Evolutionary conservation across 2,888 invertebrate species (phyloP), one percentile per base, ranked within the genome.

Genomic region (Auanema sp.): DNA sequence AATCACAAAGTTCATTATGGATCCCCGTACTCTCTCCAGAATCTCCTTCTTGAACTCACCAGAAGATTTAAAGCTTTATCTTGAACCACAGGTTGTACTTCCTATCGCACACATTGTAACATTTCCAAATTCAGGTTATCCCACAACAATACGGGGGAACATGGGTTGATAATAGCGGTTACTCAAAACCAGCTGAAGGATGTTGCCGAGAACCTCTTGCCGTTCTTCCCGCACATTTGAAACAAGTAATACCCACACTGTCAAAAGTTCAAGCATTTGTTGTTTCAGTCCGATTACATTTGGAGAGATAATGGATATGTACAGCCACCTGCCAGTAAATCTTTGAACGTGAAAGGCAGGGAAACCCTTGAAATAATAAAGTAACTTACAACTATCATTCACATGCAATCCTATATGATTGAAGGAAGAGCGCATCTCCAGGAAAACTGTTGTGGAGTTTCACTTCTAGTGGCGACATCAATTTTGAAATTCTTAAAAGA

Each of bases 401-500:
- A 16, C 10, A 33, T n/a, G 16, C 6, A 55, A 55, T n/a, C 50
- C 14, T 11, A 14, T 33, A 8, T 66, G 71, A 55, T 57, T n/a
- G n/a, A n/a, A 73, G 76, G 47, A 73, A 75, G 49, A 62, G 72
- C 21, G 58, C 67, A 1, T 60, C 64, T 21, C 57, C 62, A 2
- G 71, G 77, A 24, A 68, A 75, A 47, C 69, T 79, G 24, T 52
- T 77, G 50, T 79, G 79, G 79, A 69, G 66, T 61, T 80, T 79
- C 66, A 77, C 77, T 25, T 55, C 75, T 14, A 73, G 72, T 50
- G 72, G 76, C n/a, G 80, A 80, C 60, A 40, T 79, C 53, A 65
- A 72, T 24, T 81, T 80, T 63, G 79, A 79, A 58, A 76, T 80
- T 33, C 68, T 76, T 12, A 61, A 62, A 21, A 47, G 62, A 25